Evolutionary conservation across 2,797 vertebrate genomes (phyloP), one percentile per base, ranked within the genome.

Genomic region (Chromis chromis): DNA sequence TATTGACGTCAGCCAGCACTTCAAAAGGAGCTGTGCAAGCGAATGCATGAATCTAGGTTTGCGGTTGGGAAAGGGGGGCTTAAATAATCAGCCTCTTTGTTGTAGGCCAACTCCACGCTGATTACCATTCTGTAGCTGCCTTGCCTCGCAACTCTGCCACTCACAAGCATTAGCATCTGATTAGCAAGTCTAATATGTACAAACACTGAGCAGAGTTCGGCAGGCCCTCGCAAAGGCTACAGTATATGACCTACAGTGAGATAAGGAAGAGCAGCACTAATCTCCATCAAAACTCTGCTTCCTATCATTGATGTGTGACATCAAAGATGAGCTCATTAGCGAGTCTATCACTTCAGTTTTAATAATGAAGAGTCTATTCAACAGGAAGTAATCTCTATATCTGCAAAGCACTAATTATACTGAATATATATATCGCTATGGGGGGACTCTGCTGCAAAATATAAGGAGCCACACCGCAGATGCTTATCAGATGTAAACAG

Each of bases 131-230:
- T 86, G 87, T 81, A 75, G 82, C 83, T 78, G 84, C 86, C 75
- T 77, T 71, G 76, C 74, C 67, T 88, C 53, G 24, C 75, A 84
- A 85, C 83, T 81, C 84, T 79, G 76, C 71, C 82, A 76, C 83
- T 90, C 88, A 83, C 60, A 4, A 46, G 83, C 84, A 92, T 93
- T 93, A 92, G 88, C 91, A 91, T 92, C 88, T 93, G 84, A 94
- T 94, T 93, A 94, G 90, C 89, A 93, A 93, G 90, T 93, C 86
- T 90, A 93, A 93, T 92, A 79, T 81, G 74, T 78, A 86, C 85
- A 85, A 86, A 92, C 80, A 79, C 6, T 57, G 73, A 83, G 74
- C 81, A 76, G 86, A 81, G 73, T 85, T 67, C 59, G 13, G 65
- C 74, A 19, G 82, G 61, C 64, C 67, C 65, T 74, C 13, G 63